Percentiles rank a stretch among this genome's conserved stretches.
Conservation (phyloP, 2,797 vertebrate genomes). For the Antrozous pallidus region DNA sequence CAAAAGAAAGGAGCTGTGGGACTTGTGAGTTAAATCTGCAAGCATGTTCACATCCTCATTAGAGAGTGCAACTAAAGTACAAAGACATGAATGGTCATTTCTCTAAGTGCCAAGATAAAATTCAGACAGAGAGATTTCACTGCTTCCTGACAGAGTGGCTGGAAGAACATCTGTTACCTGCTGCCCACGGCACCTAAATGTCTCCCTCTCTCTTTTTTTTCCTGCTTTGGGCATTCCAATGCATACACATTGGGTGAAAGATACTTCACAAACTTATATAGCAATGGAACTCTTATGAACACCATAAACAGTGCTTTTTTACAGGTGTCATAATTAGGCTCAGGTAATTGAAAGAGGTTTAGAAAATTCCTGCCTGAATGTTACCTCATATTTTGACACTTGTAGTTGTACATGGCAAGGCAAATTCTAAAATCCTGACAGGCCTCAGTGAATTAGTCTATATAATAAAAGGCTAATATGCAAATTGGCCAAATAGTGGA, state of each 20-base stretch:
- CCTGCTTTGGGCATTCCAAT: background rate
- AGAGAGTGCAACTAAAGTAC: background rate
- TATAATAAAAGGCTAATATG: too few relatives aligned
- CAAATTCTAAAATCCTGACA: conserved; percentile 75
- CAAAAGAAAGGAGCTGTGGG: background rate
- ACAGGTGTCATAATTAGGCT: conserved; percentile 62
- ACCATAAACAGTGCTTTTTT: conserved; percentile 57
- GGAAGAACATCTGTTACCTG: background rate
- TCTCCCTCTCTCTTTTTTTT: background rate
- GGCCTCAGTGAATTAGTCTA: conserved; percentile 58
- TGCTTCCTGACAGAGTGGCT: background rate
- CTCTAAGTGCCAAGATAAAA: conserved; percentile 5
- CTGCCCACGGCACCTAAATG: background rate
- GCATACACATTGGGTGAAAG: conserved; percentile 48
- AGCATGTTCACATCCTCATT: conserved; percentile 6
- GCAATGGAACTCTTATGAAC: conserved; percentile 60
- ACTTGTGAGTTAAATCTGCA: conserved; percentile 52
- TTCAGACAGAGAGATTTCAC: background rate
- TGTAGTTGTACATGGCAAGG: conserved; percentile 73
- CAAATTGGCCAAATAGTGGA: too few relatives aligned
- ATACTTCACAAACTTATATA: conserved; percentile 54
- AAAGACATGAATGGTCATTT: background rate
- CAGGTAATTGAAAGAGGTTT: background rate
- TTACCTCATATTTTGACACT: conserved; percentile 79
- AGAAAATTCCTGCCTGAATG: conserved; percentile 42